Base-by-base conservation (phyloP, 1,140 invertebrate genomes). In the Alviniconcha marisindica region DNA sequence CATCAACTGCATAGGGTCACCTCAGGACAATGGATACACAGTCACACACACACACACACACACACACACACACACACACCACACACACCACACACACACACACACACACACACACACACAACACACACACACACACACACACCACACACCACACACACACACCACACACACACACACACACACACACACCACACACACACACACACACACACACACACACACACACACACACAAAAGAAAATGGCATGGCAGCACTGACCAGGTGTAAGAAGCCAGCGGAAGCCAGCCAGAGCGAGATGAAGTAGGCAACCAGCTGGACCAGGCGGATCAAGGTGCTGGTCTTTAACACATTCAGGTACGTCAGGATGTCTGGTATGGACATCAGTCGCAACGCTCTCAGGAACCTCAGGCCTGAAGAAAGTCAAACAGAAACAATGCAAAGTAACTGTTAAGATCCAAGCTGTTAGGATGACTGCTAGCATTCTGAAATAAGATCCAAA, bases 351-450 rank as follows among this genome's bases (percentile, higher is more conserved):
- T 93, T 93, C 40, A 93, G 86, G 83, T 93, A 93, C 56, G 93
- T 93, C 40, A 94, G 84, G 60, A 94, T 92, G 85, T 94, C 93
- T 31, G 93, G 92, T 33, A 94, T 91, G 38, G 90, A 99, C 98
- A 99, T 99, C 94, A 99, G 96, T 94, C 99, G 96, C 93, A 99
- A 95, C 92, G 98, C 99, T 96, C 99, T 96, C 92, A 99, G 96
- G 95, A 99, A 99, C 94, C 99, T 97, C 94, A 99, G 95, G 95
- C 98, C 97, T 98, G 94, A 74, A 88, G 87, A 83, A 48, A 87
- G 71, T 82, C 33, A 81, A 51, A 40, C 48, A 36, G 56, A 42
- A 12, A 44, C 12, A 38, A n/a, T n/a, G n/a, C n/a, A n/a, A n/a
- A n/a, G 24, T 36, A 10, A n/a, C 24, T 40, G 28, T 31, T 40